Evolutionary conservation across 2,113 vertebrate species (phyloP), one percentile per base, ranked within the genome.

Genomic region (Micronisus gabar): DNA sequence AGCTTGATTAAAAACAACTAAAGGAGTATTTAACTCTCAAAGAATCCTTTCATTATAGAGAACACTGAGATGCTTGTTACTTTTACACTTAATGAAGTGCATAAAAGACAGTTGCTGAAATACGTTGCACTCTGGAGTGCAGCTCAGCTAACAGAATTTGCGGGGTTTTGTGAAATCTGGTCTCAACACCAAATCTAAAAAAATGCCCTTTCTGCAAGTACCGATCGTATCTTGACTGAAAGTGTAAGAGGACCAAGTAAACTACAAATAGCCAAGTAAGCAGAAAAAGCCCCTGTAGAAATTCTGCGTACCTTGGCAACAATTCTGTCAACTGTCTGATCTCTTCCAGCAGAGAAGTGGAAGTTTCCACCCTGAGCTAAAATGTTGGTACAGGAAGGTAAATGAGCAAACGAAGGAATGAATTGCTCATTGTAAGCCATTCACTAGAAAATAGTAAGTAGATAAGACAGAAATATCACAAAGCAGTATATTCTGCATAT

Each of bases 41-140:
- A 95, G 94, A 85, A 95, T 90, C 91, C 93, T 97, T 97, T 97
- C 96, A 97, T 95, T 95, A 94, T 81, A 79, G 36, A 88, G 90
- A 95, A 97, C 91, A 95, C 59, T 70, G 84, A 73, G 93, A 94
- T 96, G 36, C 66, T 93, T 97, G 95, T 97, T 97, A 94, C 45
- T 80, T 72, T 94, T 82, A 50, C 43, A 47, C 66, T 91, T 96
- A 90, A 95, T 93, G 83, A 93, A 95, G 81, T 86, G 48, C 70
- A 91, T 91, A 82, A 81, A 88, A 90, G 97, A 93, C 73, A 94
- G 88, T 93, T 95, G 29, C 74, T 95, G 81, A 95, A 97, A 94
- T 86, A 92, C 43, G 50, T 88, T 95, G 58, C 11, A 10, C 66
- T 91, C 22, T 59, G 70, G 67, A 20, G 4, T 62, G 25, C 38